Evolutionary conservation across 2,888 invertebrate genomes (phyloP).

Genomic region (Disparrhopalites patrizii): DNA sequence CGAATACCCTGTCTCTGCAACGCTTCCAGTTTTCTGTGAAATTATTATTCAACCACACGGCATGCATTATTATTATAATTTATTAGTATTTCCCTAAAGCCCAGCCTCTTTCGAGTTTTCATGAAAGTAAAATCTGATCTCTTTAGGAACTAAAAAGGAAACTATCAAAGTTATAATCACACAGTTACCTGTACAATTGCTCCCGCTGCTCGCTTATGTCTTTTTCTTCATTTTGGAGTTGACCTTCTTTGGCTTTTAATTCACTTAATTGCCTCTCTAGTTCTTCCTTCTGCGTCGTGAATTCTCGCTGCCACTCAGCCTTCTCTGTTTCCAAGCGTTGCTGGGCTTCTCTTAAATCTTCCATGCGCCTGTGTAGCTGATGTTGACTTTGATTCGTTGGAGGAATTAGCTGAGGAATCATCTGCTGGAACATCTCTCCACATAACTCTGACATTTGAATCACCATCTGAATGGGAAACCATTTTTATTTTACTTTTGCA

Average conservation of each 20-base stretch:
- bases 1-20: conserved; percentile 68
- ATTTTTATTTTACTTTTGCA: neutral
- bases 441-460: conserved; percentile 46
- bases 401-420: conserved; percentile 44
- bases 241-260: conserved; percentile 54
- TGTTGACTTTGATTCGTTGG: conserved; percentile 43
- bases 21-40: conserved; percentile 73
- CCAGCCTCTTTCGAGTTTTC: neutral
- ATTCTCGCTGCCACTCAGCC: conserved; percentile 44
- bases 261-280: conserved; percentile 40
- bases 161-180: too few species aligned
- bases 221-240: conserved; percentile 69
- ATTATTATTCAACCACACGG: too few species aligned
- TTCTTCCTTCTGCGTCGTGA: conserved; percentile 40
- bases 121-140: too few species aligned
- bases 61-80: too few species aligned
- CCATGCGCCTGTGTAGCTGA: conserved; percentile 47
- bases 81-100: neutral
- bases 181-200: conserved; percentile 68
- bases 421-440: conserved; percentile 47
- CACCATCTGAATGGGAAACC: conserved; percentile 36
- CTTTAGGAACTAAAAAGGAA: neutral
- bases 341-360: conserved; percentile 47
- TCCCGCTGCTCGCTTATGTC: conserved; percentile 90
- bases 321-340: conserved; percentile 47